These are phyloP conservation scores for Argyresthia albistria DNA, from an alignment of 2,888 invertebrate species.

Conservation along the genomic window DNA sequence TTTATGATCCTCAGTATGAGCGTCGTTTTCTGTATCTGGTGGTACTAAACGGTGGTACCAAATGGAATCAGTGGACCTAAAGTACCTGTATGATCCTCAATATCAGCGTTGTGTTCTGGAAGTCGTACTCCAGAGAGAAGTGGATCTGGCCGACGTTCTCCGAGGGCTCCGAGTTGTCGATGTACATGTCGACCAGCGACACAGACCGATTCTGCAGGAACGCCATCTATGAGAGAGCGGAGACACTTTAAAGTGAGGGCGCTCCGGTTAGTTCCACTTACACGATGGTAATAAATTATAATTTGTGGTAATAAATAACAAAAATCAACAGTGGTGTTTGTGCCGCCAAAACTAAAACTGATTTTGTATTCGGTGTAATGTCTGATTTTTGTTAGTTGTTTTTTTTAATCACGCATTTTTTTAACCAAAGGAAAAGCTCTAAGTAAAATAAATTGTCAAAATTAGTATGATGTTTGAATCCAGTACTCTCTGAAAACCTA, in stretches of 20 bases:
- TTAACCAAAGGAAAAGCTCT: too few relatives aligned
- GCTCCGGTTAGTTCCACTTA: slow-evolving; percentile 12
- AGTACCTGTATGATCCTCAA: slow-evolving; percentile 90
- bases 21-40: slow-evolving; percentile 94
- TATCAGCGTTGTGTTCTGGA: slow-evolving; percentile 92
- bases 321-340: too few relatives aligned
- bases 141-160: slow-evolving; percentile 96
- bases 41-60: too few relatives aligned
- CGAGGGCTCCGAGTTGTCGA: slow-evolving; percentile 92
- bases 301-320: too few relatives aligned
- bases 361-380: too few relatives aligned
- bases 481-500: too few relatives aligned
- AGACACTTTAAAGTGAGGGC: slow-evolving; percentile 35
- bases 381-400: too few relatives aligned
- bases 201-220: slow-evolving; percentile 91
- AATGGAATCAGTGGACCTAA: neutral
- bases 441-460: too few relatives aligned
- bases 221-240: slow-evolving; percentile 68
- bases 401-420: too few relatives aligned
- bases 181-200: slow-evolving; percentile 95
- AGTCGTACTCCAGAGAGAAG: slow-evolving; percentile 94
- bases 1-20: slow-evolving; percentile 92
- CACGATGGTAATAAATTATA: too few relatives aligned
- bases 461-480: too few relatives aligned
- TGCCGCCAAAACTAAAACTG: too few relatives aligned